phyloP scores from a whole-genome alignment of 23 tunicate genomes.

The Trididemnum nubilum region DNA sequence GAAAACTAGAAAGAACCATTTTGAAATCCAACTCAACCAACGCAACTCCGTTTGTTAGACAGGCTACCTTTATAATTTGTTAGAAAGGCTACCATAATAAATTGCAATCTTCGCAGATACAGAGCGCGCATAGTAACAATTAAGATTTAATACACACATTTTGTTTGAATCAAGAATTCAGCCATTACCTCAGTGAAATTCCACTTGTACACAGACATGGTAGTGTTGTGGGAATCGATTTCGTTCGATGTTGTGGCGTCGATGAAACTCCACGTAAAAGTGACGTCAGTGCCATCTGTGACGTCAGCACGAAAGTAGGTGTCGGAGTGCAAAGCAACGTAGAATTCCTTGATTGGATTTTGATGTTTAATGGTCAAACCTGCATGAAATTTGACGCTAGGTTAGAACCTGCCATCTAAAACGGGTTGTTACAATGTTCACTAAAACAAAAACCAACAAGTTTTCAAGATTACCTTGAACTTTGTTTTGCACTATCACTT shows the following conservation, averaged over 20 bases:
- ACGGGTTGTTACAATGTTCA: no score
- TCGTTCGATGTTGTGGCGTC: conserved; percentile 2
- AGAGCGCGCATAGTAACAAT: no score
- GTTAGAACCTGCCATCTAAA: no score
- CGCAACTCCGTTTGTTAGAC: no score
- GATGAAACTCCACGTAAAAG: conserved; percentile 58
- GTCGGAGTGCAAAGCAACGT: conserved; percentile 37
- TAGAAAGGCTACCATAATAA: no score
- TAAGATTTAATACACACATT: no score
- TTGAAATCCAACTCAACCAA: no score
- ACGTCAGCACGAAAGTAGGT: conserved; percentile 49
- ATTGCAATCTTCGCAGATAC: no score
- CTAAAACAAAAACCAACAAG: no score
- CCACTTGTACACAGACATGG: conserved; percentile 15
- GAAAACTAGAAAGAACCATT: no score
- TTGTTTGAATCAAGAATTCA: no score
- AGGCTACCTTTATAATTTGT: no score
- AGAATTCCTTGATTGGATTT: conserved; percentile 51
- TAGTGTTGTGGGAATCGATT: conserved; percentile 34
- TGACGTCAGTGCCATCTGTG: conserved; percentile 53
- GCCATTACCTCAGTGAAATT: conserved; percentile 55
- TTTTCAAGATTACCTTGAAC: neutral
- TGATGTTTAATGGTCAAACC: conserved; percentile 50
- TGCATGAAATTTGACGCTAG: conserved; percentile 15
- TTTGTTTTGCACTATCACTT: neutral